Percentiles rank a stretch among this genome's conserved stretches.
phyloP scores from a whole-genome alignment of 2,113 vertebrate species.

The Pristiophorus japonicus region DNA sequence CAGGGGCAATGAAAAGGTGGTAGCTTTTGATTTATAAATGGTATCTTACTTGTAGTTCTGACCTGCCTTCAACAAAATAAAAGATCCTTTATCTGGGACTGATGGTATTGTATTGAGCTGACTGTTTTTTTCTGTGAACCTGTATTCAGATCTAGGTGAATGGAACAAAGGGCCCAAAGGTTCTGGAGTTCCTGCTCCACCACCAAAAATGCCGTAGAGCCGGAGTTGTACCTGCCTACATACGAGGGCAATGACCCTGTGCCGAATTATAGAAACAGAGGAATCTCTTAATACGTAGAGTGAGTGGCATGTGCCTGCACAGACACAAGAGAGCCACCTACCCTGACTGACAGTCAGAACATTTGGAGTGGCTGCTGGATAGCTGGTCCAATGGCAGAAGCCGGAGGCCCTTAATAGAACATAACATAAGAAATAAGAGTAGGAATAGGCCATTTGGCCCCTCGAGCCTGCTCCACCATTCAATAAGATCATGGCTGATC shows the following conservation, averaged over 20 bases:
- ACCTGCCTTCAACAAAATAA: neutral
- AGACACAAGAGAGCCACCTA: neutral
- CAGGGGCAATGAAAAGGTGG: neutral
- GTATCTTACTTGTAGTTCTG: neutral
- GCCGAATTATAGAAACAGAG: neutral
- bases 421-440: too few relatives aligned
- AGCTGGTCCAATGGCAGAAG: neutral
- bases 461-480: too few relatives aligned
- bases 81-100: neutral
- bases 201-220: neutral
- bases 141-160: neutral
- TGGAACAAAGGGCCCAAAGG: neutral
- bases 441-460: too few relatives aligned
- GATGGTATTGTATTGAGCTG: neutral
- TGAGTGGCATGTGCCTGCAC: too few relatives aligned
- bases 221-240: neutral
- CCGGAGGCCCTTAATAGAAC: neutral
- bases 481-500: too few relatives aligned
- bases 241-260: neutral
- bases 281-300: neutral
- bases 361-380: neutral
- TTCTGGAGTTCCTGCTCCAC: neutral
- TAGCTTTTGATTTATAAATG: neutral
- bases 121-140: neutral
- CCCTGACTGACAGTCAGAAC: neutral